Evolutionary conservation across 2,888 invertebrate species (phyloP).

Genomic region (Nemoura dubitans): DNA sequence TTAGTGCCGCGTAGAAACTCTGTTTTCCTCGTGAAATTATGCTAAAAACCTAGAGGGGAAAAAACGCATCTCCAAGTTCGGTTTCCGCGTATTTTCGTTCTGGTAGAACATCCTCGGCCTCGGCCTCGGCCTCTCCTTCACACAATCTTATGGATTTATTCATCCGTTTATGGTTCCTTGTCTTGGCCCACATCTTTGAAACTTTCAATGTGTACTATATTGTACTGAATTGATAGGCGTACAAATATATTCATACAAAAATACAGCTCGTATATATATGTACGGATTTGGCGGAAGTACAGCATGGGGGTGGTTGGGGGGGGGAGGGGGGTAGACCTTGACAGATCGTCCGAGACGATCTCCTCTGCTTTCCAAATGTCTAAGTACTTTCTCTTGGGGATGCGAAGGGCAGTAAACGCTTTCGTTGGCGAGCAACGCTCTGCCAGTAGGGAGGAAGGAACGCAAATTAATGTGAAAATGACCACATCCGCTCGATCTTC

Average conservation of each 20-base stretch:
- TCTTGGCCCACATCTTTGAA: constrained; percentile 3
- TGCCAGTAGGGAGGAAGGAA: neutral
- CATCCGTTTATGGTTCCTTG: constrained; percentile 1
- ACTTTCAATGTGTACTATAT: constrained; percentile 18
- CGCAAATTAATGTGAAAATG: neutral
- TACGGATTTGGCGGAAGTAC: neutral
- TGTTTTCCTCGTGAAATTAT: neutral
- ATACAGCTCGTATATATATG: neutral
- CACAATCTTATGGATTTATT: constrained; percentile 23
- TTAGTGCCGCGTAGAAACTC: neutral
- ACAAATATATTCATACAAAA: constrained; percentile 5
- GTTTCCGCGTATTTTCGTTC: constrained; percentile 15
- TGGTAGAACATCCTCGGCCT: neutral
- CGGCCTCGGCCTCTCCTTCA: neutral
- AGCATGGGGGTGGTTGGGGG: neutral
- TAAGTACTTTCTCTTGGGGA: neutral
- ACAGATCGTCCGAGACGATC: neutral
- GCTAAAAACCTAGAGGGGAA: neutral
- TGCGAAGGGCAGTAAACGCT: neutral
- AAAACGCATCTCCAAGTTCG: neutral
- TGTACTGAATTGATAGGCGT: constrained; percentile 1
- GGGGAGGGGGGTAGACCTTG: neutral
- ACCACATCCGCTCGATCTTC: neutral
- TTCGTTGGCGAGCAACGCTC: neutral
- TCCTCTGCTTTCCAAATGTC: neutral